Evolutionary conservation across 1,140 invertebrate species (phyloP).

Genomic region (Melitaea cinxia): DNA sequence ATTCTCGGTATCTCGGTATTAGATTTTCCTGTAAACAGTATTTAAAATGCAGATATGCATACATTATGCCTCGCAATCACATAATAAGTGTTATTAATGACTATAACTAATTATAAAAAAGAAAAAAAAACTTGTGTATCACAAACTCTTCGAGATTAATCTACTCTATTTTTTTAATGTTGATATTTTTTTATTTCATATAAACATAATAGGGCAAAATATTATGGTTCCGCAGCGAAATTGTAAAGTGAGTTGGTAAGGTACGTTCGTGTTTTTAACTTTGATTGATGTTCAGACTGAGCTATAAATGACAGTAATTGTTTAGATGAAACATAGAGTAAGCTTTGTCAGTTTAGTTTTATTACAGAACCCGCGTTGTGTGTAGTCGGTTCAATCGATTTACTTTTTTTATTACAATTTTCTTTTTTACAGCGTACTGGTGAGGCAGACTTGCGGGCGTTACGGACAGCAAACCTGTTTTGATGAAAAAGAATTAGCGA

Average conservation of each 20-base stretch:
- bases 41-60: neutral
- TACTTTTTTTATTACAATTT: conserved; percentile 45
- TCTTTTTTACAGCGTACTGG: conserved; percentile 52
- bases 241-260: no score
- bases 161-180: conserved; percentile 24
- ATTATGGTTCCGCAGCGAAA: conserved; percentile 17
- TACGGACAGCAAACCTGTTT: conserved; percentile 65
- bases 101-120: neutral
- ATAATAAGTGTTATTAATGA: neutral
- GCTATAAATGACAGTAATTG: neutral
- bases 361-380: conserved; percentile 27
- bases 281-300: neutral
- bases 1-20: neutral
- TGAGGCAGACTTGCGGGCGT: conserved; percentile 69
- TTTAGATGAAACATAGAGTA: neutral
- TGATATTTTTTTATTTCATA: conserved; percentile 42
- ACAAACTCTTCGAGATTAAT: conserved; percentile 12
- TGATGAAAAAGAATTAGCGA: conserved; percentile 40
- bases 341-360: neutral
- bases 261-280: no score
- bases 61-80: no score
- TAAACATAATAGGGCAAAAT: conserved; percentile 50
- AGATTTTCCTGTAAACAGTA: neutral
- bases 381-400: conserved; percentile 30
- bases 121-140: neutral